phyloP scores from a whole-genome alignment of 2,113 vertebrate species.

The Arizona elegans region DNA sequence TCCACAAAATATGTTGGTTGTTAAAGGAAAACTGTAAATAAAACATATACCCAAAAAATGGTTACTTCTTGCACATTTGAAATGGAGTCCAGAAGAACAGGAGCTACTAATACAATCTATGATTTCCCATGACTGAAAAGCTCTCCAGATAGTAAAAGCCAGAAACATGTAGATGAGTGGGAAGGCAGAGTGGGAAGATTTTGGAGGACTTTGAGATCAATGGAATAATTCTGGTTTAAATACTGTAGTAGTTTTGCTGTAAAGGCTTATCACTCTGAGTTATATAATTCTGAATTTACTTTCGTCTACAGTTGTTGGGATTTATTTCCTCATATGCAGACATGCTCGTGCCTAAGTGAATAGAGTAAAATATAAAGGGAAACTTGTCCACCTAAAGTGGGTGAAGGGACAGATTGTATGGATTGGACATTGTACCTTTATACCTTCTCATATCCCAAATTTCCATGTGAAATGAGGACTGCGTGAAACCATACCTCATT shows the following conservation, averaged over 20 bases:
- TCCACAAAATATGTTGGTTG: too few relatives aligned
- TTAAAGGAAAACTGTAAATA: too few relatives aligned
- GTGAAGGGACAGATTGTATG: background rate
- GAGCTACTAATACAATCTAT: background rate
- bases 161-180: background rate
- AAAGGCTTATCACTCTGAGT: background rate
- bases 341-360: background rate
- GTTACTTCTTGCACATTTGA: too few relatives aligned
- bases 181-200: background rate
- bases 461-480: background rate
- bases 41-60: too few relatives aligned
- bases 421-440: background rate
- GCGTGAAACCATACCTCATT: background rate
- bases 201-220: slow-evolving; percentile 6
- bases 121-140: background rate
- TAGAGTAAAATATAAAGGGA: background rate
- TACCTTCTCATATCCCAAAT: background rate
- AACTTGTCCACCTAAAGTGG: background rate
- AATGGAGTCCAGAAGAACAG: background rate
- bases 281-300: background rate
- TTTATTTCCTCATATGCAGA: background rate
- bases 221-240: slow-evolving; percentile 16
- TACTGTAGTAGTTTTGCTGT: background rate
- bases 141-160: background rate
- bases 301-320: background rate